Conservation (phyloP, 2,888 invertebrate species). For the Mythimna impura region DNA sequence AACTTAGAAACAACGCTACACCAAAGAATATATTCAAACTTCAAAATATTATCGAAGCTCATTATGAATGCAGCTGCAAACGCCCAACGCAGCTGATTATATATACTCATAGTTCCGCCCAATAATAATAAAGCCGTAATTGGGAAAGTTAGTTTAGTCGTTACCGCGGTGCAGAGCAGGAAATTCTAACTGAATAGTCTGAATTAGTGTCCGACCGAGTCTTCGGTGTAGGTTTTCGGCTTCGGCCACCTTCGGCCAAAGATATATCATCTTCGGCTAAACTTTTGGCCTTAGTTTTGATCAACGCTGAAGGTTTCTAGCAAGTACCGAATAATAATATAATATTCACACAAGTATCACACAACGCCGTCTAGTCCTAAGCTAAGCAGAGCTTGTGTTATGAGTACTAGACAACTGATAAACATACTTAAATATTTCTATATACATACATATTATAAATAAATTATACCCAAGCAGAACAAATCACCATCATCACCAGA, state of each 20-base stretch:
- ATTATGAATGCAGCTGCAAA: constrained; percentile 39
- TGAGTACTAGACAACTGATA: too few relatives aligned
- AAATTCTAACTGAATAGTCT: constrained; percentile 38
- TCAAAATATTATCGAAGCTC: constrained; percentile 14
- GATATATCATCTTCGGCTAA: background rate
- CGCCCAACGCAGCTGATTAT: constrained; percentile 29
- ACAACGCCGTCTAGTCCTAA: too few relatives aligned
- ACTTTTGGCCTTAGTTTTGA: too few relatives aligned
- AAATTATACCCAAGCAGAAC: too few relatives aligned
- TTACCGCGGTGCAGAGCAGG: constrained; percentile 33
- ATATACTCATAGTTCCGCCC: constrained; percentile 35
- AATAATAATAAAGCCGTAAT: constrained; percentile 60
- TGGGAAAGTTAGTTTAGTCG: constrained; percentile 51
- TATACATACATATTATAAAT: too few relatives aligned
- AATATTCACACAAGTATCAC: too few relatives aligned
- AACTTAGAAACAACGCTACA: constrained; percentile 5
- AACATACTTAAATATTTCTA: too few relatives aligned
- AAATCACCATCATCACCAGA: too few relatives aligned
- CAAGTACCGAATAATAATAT: background rate
- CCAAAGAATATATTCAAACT: constrained; percentile 1
- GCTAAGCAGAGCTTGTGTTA: too few relatives aligned
- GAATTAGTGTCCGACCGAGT: background rate
- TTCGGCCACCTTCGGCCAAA: background rate
- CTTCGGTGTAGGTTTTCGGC: background rate
- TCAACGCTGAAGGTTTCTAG: background rate